These are phyloP conservation scores for Pycnonotus jocosus DNA, from an alignment of 2,113 vertebrate species.

Conservation along the genomic window DNA sequence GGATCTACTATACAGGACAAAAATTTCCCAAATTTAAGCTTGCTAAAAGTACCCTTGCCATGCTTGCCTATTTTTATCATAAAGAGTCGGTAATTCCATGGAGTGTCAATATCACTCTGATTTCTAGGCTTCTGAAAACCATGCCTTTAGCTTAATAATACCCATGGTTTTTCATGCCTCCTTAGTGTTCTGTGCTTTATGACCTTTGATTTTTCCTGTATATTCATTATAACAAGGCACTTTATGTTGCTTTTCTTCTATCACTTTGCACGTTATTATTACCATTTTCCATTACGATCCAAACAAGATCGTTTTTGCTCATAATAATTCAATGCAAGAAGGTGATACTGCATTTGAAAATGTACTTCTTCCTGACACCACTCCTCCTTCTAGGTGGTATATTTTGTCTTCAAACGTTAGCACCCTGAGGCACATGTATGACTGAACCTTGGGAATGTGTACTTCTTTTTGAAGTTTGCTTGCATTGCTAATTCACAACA, in stretches of 20 bases:
- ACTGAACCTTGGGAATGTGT: background rate
- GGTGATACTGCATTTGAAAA: background rate
- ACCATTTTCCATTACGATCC: background rate
- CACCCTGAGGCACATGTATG: background rate
- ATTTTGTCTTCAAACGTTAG: slow-evolving; percentile 10
- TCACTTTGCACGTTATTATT: background rate
- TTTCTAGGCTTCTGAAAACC: background rate
- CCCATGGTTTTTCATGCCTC: background rate
- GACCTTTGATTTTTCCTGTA: background rate
- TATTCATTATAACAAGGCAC: background rate
- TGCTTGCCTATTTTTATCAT: background rate
- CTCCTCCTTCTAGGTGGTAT: background rate
- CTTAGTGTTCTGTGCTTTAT: background rate
- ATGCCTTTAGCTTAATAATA: background rate
- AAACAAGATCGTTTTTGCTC: background rate
- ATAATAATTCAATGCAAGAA: background rate
- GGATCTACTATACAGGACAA: background rate
- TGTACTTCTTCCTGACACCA: background rate
- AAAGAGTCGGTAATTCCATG: background rate
- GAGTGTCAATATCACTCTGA: background rate
- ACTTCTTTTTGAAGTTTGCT: slow-evolving; percentile 26
- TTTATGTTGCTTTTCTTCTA: background rate
- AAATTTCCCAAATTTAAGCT: background rate
- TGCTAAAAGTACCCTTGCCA: background rate
- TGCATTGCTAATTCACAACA: slow-evolving; percentile 22